phyloP scores from a whole-genome alignment of 30 jellyfish, hydroid and myxozoan species.

The Phacellophora camtschatica region DNA sequence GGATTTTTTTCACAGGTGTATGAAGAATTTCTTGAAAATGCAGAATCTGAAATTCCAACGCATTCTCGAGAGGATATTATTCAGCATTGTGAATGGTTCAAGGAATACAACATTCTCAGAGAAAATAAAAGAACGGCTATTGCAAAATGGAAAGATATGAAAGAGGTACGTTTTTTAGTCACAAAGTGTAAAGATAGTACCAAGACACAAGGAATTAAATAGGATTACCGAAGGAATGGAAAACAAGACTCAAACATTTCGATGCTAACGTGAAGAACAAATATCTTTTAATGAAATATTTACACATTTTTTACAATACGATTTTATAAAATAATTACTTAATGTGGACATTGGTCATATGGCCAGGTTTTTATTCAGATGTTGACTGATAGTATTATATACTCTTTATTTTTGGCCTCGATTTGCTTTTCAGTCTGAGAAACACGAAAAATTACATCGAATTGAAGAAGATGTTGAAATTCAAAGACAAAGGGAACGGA shows the following conservation, averaged over 20 bases:
- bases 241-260: no score
- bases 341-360: no score
- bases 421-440: conserved; percentile 53
- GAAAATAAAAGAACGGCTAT: conserved; percentile 84
- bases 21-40: conserved; percentile 48
- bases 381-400: no score
- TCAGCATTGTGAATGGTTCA: conserved; percentile 83
- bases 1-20: conserved; percentile 7
- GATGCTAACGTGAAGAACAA: no score
- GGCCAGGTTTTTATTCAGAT: no score
- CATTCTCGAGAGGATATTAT: conserved; percentile 68
- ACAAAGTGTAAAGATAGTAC: no score
- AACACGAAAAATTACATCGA: conserved; percentile 38
- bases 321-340: no score
- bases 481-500: conserved; percentile 15
- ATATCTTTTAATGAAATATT: no score
- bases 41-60: conserved; percentile 69
- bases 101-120: conserved; percentile 57
- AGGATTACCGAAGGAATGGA: no score
- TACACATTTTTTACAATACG: no score
- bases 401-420: no score
- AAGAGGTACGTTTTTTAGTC: conserved; percentile 49
- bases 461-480: conserved; percentile 34
- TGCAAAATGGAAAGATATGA: conserved; percentile 79
- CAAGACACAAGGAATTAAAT: no score